Conservation (phyloP, 2,797 vertebrate species). For the Pipistrellus pygmaeus region DNA sequence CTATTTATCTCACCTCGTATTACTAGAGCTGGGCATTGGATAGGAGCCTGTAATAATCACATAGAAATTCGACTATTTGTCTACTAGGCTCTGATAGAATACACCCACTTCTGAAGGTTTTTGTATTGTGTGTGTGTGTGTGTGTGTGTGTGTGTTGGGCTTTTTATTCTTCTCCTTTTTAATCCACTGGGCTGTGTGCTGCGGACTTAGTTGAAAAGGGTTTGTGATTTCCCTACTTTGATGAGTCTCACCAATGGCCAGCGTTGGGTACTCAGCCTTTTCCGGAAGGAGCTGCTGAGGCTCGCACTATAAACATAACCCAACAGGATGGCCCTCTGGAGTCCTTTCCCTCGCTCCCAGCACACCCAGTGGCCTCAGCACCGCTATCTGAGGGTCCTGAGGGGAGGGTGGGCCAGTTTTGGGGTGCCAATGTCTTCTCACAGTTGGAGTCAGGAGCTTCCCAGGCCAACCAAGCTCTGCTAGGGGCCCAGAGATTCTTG, state of each 20-base stretch:
- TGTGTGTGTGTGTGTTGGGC: too few species aligned
- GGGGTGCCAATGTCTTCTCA: neutral
- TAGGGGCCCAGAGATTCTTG: neutral
- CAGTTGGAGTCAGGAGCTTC: neutral
- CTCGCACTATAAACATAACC: conserved; percentile 24
- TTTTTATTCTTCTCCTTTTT: neutral
- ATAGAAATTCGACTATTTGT: conserved; percentile 31
- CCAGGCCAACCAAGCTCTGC: neutral
- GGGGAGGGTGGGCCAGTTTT: neutral
- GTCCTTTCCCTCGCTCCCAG: neutral
- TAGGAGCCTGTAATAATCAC: conserved; percentile 63
- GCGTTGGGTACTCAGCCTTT: neutral
- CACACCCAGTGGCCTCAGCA: neutral
- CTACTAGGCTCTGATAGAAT: neutral
- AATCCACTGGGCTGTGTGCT: neutral
- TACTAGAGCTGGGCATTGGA: conserved; percentile 42
- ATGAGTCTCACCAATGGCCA: neutral
- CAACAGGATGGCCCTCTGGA: neutral
- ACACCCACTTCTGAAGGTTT: neutral
- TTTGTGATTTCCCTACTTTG: neutral
- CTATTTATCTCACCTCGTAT: conserved; percentile 11
- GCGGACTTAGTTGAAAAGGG: neutral
- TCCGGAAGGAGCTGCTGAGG: neutral
- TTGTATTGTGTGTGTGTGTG: neutral
- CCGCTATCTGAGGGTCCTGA: neutral